Conservation (phyloP, 1,140 invertebrate genomes). For the Aradophagus sp. region DNA sequence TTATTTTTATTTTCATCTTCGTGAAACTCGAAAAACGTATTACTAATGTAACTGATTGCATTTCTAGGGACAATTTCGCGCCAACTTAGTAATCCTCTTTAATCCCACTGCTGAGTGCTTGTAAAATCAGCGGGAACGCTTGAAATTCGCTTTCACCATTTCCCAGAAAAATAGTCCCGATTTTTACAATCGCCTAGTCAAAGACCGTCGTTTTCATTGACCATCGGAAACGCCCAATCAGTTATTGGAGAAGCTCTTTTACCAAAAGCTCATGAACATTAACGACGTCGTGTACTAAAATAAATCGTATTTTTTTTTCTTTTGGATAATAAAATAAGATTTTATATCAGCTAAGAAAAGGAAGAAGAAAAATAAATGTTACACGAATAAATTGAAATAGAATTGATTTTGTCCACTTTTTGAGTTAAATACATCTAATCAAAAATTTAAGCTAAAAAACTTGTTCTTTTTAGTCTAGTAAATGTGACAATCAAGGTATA, state of each 20-base stretch:
- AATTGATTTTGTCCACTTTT: no score
- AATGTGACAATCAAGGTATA: no score
- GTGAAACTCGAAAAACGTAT: conserved; percentile 4
- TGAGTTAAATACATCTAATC: no score
- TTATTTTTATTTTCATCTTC: no score
- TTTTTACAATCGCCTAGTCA: conserved; percentile 64
- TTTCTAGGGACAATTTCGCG: conserved; percentile 41
- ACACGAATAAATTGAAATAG: no score
- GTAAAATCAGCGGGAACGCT: conserved; percentile 49
- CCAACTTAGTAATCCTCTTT: conserved; percentile 42
- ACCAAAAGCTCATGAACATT: conserved; percentile 46
- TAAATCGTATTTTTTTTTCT: conserved; percentile 33
- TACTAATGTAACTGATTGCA: conserved; percentile 21
- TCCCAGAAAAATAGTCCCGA: conserved; percentile 51
- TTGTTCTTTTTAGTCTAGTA: no score
- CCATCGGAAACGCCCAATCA: conserved; percentile 53
- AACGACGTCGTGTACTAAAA: conserved; percentile 37
- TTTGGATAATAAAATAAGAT: conserved; percentile 17
- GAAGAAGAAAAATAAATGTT: background rate
- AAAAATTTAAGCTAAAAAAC: no score
- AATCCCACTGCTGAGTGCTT: conserved; percentile 45
- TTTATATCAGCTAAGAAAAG: conserved; percentile 26
- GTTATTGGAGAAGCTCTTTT: conserved; percentile 55
- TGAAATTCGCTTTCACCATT: conserved; percentile 60
- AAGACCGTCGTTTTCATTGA: conserved; percentile 59